A percentile compares a stretch with the other conserved stretches of the same genome.
Conservation (phyloP, 2,888 invertebrate genomes). For the Drosophila eohydei region DNA sequence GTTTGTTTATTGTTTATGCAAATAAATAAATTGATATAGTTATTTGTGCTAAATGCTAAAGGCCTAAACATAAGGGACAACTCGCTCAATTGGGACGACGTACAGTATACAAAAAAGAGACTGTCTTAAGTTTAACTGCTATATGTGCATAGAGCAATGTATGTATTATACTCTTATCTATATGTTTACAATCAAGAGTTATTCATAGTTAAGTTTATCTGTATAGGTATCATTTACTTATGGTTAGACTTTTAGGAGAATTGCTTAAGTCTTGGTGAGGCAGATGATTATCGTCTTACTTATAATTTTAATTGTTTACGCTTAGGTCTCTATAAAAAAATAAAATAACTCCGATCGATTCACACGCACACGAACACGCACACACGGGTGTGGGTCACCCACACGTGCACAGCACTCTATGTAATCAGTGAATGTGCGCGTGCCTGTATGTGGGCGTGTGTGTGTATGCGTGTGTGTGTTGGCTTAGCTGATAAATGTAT, state of each 20-base stretch:
- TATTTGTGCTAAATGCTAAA: conserved; percentile 45
- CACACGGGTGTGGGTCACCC: not conserved
- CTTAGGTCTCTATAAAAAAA: conserved; percentile 25
- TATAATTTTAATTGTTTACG: conserved; percentile 9
- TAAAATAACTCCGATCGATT: conserved; percentile 6
- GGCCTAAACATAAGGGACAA: conserved; percentile 31
- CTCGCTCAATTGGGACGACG: conserved; percentile 4
- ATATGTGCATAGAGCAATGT: conserved; percentile 3
- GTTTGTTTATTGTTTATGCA: conserved; percentile 31
- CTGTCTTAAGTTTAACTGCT: conserved; percentile 16
- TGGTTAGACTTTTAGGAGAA: conserved; percentile 44
- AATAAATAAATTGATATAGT: conserved; percentile 51
- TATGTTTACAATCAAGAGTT: conserved; percentile 11
- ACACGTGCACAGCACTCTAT: not conserved
- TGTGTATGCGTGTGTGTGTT: conserved; percentile 2
- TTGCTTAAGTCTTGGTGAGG: conserved; percentile 76
- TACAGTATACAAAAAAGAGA: conserved; percentile 22
- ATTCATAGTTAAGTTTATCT: conserved; percentile 13
- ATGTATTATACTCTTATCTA: conserved; percentile 5
- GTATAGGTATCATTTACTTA: conserved; percentile 33
- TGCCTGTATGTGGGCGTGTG: not conserved
- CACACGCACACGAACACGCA: conserved; percentile 1
- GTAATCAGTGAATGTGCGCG: no score
- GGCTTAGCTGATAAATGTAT: conserved; percentile 37
- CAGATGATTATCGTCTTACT: conserved; percentile 59